Base-by-base conservation (phyloP, 2,797 vertebrate genomes). In the Australoheros facetus region DNA sequence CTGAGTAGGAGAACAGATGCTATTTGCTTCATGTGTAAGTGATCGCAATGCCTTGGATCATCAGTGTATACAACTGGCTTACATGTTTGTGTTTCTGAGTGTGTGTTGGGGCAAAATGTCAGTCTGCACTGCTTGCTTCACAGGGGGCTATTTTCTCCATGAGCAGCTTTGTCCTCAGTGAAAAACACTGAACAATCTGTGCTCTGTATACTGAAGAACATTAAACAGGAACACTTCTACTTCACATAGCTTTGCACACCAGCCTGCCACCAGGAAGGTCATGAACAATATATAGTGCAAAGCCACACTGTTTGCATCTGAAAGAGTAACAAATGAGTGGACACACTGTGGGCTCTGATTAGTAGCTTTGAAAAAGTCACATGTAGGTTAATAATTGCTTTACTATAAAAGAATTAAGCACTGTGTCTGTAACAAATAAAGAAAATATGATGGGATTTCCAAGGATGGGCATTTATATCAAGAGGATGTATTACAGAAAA, bases 141-240 rank as follows among this genome's bases (percentile, higher is more conserved):
- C 79, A 87, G 79, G 86, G 89, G 84, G 82, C 85, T 90, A 91
- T 93, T 93, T 93, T 93, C 89, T 88, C 89, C 93, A 85, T 91
- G 92, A 93, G 87, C 88, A 78, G 81, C 83, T 91, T 83, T n/a
- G 82, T 91, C 87, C 89, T 88, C 84, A 5, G 55, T 77, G 80
- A 80, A 88, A 80, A 87, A 79, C 81, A 83, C 59, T 14, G 73
- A 85, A 59, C 84, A 87, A 89, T 91, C 82, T 90, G 76, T 82
- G 88, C 83, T 81, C 72, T 87, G 75, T 89, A 89, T 89, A 87
- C 72, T 85, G 77, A 81, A 87, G 84, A 91, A 88, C 80, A 86
- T 82, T 85, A 88, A 89, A 87, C 85, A 89, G 79, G 83, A 89
- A 90, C 76, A 84, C 73, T 91, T 91, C 78, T 84, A 89, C 91